A percentile compares a stretch with the other conserved stretches of the same genome.
Conservation (phyloP, 2,797 vertebrate species). For the Erpetoichthys calabaricus region DNA sequence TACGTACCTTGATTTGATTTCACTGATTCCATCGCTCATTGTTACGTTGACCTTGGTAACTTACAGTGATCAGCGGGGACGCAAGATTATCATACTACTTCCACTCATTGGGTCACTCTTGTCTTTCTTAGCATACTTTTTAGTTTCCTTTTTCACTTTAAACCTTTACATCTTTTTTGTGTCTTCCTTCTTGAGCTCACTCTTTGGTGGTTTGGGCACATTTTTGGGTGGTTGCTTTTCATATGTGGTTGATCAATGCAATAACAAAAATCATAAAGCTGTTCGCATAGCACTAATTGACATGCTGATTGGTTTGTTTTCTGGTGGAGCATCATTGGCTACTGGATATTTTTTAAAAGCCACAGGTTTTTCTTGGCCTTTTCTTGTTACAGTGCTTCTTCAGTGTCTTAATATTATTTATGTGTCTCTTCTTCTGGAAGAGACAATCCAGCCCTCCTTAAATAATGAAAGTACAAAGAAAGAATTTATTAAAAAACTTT, state of each 20-base stretch:
- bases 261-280: constrained; percentile 61
- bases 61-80: constrained; percentile 71
- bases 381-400: constrained; percentile 47
- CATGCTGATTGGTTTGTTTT: constrained; percentile 71
- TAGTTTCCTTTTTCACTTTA: constrained; percentile 61
- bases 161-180: constrained; percentile 63
- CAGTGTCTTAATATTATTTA: constrained; percentile 59
- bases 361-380: constrained; percentile 75
- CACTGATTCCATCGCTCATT: constrained; percentile 62
- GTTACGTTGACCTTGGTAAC: constrained; percentile 75
- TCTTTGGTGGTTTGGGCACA: constrained; percentile 71
- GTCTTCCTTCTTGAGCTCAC: constrained; percentile 49
- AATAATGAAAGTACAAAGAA: constrained; percentile 22
- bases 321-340: constrained; percentile 62
- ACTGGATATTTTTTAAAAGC: constrained; percentile 77
- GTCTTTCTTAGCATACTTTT: constrained; percentile 40
- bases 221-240: constrained; percentile 80
- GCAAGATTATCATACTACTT: constrained; percentile 71
- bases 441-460: constrained; percentile 38
- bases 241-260: constrained; percentile 71
- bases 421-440: constrained; percentile 60
- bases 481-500: constrained; percentile 43
- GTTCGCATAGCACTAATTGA: constrained; percentile 77
- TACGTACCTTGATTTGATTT: constrained; percentile 63
- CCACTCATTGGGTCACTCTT: constrained; percentile 60